Evolutionary conservation across 92 coral and sea anemone species (phyloP).

Genomic region (Heteractis magnifica): DNA sequence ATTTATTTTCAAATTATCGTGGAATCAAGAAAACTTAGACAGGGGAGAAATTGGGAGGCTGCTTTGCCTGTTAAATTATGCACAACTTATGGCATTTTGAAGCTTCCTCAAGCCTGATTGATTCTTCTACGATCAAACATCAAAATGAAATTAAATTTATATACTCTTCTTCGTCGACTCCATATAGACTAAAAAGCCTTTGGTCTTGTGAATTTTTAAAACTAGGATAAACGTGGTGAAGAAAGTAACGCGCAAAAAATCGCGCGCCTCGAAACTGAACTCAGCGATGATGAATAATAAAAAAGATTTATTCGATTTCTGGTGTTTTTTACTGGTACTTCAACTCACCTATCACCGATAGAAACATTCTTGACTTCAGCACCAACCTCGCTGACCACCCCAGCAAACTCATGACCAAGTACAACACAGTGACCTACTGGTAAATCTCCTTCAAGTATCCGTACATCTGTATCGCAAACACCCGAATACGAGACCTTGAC

Average conservation of each 20-base stretch:
- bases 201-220: background rate
- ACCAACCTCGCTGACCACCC: constrained; percentile 93
- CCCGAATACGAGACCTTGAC: constrained; percentile 92
- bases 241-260: background rate
- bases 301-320: background rate
- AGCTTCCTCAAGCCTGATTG: background rate
- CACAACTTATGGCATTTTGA: constrained; percentile 10
- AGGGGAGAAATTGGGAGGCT: background rate
- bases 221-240: background rate
- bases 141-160: background rate
- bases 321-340: background rate
- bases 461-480: constrained; percentile 77
- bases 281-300: background rate
- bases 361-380: constrained; percentile 80
- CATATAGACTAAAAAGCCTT: constrained; percentile 9
- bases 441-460: constrained; percentile 75
- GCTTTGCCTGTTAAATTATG: constrained; percentile 16
- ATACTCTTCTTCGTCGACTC: background rate
- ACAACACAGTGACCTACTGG: constrained; percentile 87
- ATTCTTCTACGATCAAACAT: background rate
- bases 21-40: background rate
- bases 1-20: background rate
- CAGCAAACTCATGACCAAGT: constrained; percentile 93
- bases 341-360: constrained; percentile 86
- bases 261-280: background rate